Evolutionary conservation across 1,140 invertebrate genomes (phyloP), one percentile per base, ranked within the genome.

Genomic region (Drosophila ananassae): DNA sequence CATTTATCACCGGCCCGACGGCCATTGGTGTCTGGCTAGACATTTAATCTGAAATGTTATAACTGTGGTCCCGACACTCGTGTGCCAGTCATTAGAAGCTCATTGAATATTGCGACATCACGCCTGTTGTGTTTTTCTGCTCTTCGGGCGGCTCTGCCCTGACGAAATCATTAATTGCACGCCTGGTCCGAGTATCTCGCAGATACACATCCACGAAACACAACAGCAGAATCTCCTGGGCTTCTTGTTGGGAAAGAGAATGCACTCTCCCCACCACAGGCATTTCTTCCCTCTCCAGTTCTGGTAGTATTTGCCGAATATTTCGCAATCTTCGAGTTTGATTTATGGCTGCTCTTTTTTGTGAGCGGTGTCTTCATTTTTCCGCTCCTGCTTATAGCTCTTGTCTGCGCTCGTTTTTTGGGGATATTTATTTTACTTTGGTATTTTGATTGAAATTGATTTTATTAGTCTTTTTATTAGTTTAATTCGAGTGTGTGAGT

Each of bases 381-480:
- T 50, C 48, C 8, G 50, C 10, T 39, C 47, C 41, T 63, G 47
- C 69, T 73, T 67, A 81, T 73, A 81, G 77, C 73, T 73, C 48
- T 73, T 32, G 8, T 32, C 25, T 7, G 25, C 6, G 17, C 17
- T 21, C 44, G 22, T 58, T 22, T 56, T 54, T 67, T 78, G 69
- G 44, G 73, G 61, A 63, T 77, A 41, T 53, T 74, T 79, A 50
- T 73, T 64, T 54, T 67, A 48, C 48, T 30, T 62, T 66, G 57
- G 57, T 73, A 69, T 71, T 76, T 80, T 78, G 79, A 82, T 82
- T 82, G 79, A 82, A 82, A 82, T 82, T 82, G 79, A 82, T 82
- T 82, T 82, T 82, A 82, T 82, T 81, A 82, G 57, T 54, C 58
- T 79, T 64, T 59, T 77, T 66, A 73, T 82, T 73, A 77, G 79